Percentiles rank a stretch among this genome's conserved stretches.
These are phyloP conservation scores for Drosophila basisetae DNA, from an alignment of 2,888 invertebrate species.

Conservation along the genomic window DNA sequence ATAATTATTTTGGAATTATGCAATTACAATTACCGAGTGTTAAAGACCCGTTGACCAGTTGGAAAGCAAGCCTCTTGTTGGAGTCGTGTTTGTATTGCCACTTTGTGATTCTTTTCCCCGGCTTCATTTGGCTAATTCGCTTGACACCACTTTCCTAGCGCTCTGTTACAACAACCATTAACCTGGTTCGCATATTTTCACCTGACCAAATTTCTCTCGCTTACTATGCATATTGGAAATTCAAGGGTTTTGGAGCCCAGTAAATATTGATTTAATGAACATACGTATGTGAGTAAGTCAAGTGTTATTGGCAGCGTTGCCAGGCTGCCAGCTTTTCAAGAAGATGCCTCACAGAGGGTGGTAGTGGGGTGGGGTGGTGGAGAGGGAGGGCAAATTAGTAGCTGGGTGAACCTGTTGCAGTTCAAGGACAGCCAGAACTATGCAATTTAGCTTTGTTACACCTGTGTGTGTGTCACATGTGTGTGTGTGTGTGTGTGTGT, in stretches of 20 bases:
- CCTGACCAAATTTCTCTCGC: neutral
- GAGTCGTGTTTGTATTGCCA: neutral
- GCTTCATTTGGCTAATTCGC: slow-evolving; percentile 2
- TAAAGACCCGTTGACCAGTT: slow-evolving; percentile 1
- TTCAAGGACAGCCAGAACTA: slow-evolving; percentile 43
- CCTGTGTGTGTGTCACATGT: neutral
- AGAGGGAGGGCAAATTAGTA: neutral
- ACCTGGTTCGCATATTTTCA: slow-evolving; percentile 7
- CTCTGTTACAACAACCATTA: neutral
- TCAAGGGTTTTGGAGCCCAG: slow-evolving; percentile 22
- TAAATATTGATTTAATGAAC: slow-evolving; percentile 34
- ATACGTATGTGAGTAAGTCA: neutral
- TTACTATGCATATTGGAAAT: neutral
- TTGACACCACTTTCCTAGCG: slow-evolving; percentile 4
- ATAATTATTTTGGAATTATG: neutral
- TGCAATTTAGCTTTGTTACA: slow-evolving; percentile 25
- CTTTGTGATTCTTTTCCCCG: slow-evolving; percentile 4
- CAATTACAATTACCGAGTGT: neutral
- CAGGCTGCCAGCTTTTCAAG: slow-evolving; percentile 16
- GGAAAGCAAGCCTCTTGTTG: slow-evolving; percentile 6
- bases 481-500: neutral
- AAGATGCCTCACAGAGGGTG: neutral
- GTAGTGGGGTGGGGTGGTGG: rapidly evolving
- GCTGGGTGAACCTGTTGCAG: slow-evolving; percentile 51
- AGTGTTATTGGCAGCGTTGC: slow-evolving; percentile 29